Base-by-base conservation (phyloP, 2,888 invertebrate genomes). In the Pseudolycoriella hygida region DNA sequence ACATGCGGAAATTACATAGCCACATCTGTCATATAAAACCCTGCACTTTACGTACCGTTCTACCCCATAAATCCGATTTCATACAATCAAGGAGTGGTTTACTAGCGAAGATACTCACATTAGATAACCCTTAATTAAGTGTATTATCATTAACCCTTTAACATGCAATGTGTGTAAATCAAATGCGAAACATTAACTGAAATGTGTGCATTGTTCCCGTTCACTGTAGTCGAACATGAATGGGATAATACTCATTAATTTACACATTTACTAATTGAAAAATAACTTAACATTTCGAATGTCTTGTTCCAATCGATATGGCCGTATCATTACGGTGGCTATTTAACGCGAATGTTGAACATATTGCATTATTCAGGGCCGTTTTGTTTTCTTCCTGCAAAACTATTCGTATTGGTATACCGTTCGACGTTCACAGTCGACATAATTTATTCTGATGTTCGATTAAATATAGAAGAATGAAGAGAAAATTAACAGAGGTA, bases 151-250 rank as follows among this genome's bases (percentile, higher is more conserved):
- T 14, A 34, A 34, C 34, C 34, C 34, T 34, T 34, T 34, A 34
- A 14, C 34, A 34, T 14, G 34, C 34, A 34, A 34, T 34, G 34
- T 34, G 34, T 34, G 34, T 34, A 34, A 34, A 34, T 34, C 34
- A 34, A 34, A 34, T 14, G 11, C 34, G 34, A 14, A 5, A 34
- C 34, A 34, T 34, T 5, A 34, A 34, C 12, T 34, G 34, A 34
- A 25, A 34, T 34, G n/a, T 34, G 34, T 34, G 34, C 34, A 34
- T 34, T n/a, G n/a, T n/a, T n/a, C n/a, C n/a, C n/a, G n/a, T n/a
- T n/a, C 15, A 34, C 15, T 14, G 15, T 10, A 12, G 12, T 34
- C n/a, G 34, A 5, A 34, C 34, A 12, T 34, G 15, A 34, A 14
- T 12, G 5, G 12, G 34, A 14, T 14, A 14, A 14, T 34, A 34